These are phyloP conservation scores for Dinoponera quadriceps DNA, from an alignment of 1,140 invertebrate genomes.

Conservation along the genomic window DNA sequence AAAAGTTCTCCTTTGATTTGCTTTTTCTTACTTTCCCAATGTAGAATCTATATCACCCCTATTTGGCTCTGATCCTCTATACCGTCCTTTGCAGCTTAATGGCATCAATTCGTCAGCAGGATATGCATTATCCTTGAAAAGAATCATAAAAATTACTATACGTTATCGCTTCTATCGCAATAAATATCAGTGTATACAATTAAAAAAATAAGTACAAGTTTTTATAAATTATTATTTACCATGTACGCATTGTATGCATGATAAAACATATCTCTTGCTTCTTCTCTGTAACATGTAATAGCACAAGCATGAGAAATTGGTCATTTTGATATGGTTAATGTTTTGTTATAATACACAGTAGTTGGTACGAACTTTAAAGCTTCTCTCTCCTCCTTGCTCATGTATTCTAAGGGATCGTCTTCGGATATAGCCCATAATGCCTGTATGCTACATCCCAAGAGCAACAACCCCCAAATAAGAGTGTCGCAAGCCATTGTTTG, in stretches of 20 bases:
- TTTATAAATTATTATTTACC: constrained; percentile 86
- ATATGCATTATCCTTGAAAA: constrained; percentile 93
- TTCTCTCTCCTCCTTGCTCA: constrained; percentile 87
- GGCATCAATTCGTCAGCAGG: constrained; percentile 99
- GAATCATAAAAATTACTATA: constrained; percentile 12
- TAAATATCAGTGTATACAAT: neutral
- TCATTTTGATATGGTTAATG: constrained; percentile 10
- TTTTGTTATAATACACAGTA: constrained; percentile 33
- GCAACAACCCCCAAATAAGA: constrained; percentile 76
- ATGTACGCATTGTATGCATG: constrained; percentile 99
- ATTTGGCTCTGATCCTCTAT: constrained; percentile 93
- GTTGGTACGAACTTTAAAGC: constrained; percentile 85
- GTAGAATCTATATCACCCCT: constrained; percentile 98
- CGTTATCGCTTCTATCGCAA: neutral
- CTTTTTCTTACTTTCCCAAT: constrained; percentile 95
- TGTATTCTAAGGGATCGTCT: constrained; percentile 84
- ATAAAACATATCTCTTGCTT: constrained; percentile 97
- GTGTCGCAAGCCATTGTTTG: constrained; percentile 78
- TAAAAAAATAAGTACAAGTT: neutral
- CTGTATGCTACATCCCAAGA: constrained; percentile 75
- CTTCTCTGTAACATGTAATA: constrained; percentile 88
- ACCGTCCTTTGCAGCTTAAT: constrained; percentile 96
- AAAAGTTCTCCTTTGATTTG: neutral
- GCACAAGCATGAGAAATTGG: constrained; percentile 13
- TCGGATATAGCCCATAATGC: constrained; percentile 70